Evolutionary conservation across 1,140 invertebrate genomes (phyloP), one percentile per base, ranked within the genome.

Genomic region (Penaeus indicus): DNA sequence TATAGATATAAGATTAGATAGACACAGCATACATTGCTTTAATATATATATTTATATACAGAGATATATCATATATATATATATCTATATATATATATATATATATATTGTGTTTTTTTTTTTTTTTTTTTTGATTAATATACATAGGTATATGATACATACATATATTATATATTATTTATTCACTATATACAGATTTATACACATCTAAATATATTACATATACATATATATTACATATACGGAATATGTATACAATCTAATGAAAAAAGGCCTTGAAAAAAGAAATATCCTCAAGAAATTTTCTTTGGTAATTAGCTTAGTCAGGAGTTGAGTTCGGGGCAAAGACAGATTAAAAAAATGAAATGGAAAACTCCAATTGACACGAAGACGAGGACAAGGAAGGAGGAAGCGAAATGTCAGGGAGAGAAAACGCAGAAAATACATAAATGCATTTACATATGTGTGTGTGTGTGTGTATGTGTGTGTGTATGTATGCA

Each of bases 51-150:
- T 67, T 4, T 67, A 67, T 67, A 67, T 67, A 67, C 8, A 67
- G 4, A 67, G 4, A 67, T 67, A 67, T 67, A 67, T 67, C n/a
- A 67, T 67, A 67, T 25, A 67, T 25, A 67, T 67, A 67, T 5
- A 67, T 67, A 67, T 67, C 4, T 67, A 67, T 67, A 67, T 67
- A 67, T 67, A 67, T n/a, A n/a, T n/a, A 67, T 67, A 67, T 67
- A 67, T 67, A 67, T 67, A 67, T 67, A 67, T n/a, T n/a, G n/a
- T n/a, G n/a, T n/a, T n/a, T n/a, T n/a, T n/a, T n/a, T n/a, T n/a
- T n/a, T n/a, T n/a, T n/a, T n/a, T n/a, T n/a, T n/a, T n/a, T n/a
- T n/a, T n/a, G n/a, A n/a, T n/a, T n/a, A n/a, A n/a, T n/a, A n/a
- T n/a, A n/a, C n/a, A n/a, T n/a, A n/a, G n/a, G n/a, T n/a, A n/a